These are phyloP conservation scores for Nyleta sp. DNA, from an alignment of 2,888 invertebrate genomes.

Conservation along the genomic window DNA sequence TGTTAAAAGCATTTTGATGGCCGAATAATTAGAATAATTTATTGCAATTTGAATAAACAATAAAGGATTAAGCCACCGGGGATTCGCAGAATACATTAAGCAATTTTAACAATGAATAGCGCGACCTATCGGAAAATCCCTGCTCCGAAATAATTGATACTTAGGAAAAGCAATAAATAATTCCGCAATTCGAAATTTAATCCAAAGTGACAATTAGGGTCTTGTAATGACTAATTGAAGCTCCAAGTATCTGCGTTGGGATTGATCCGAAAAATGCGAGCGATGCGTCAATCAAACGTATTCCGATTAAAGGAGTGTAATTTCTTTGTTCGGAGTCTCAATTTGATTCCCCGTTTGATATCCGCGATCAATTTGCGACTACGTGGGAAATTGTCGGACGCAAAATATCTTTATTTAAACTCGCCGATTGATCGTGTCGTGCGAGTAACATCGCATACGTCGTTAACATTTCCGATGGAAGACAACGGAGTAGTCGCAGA, in stretches of 20 bases:
- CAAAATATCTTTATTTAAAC: slow-evolving; percentile 55
- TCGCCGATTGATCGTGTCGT: slow-evolving; percentile 70
- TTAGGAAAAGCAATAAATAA: slow-evolving; percentile 33
- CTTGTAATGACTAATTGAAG: slow-evolving; percentile 33
- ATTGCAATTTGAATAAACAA: neutral
- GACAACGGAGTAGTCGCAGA: slow-evolving; percentile 71
- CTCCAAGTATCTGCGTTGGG: slow-evolving; percentile 5
- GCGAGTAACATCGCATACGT: slow-evolving; percentile 72
- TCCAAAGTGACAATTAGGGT: slow-evolving; percentile 28
- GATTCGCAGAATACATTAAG: slow-evolving; percentile 6
- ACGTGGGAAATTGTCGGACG: slow-evolving; percentile 2
- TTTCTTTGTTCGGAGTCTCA: no score
- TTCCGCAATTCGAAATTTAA: slow-evolving; percentile 26
- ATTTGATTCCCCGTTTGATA: no score
- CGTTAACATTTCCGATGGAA: slow-evolving; percentile 78
- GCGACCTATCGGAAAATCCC: slow-evolving; percentile 20
- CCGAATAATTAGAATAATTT: neutral
- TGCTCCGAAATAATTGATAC: slow-evolving; percentile 23
- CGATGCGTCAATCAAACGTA: neutral
- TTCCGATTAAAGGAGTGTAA: no score
- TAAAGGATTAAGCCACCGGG: neutral
- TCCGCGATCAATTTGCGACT: no score
- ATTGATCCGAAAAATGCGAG: slow-evolving; percentile 4
- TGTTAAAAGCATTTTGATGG: no score
- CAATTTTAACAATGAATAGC: slow-evolving; percentile 26